Conservation (phyloP, 2,113 vertebrate genomes). For the Megaceryle torquata region DNA sequence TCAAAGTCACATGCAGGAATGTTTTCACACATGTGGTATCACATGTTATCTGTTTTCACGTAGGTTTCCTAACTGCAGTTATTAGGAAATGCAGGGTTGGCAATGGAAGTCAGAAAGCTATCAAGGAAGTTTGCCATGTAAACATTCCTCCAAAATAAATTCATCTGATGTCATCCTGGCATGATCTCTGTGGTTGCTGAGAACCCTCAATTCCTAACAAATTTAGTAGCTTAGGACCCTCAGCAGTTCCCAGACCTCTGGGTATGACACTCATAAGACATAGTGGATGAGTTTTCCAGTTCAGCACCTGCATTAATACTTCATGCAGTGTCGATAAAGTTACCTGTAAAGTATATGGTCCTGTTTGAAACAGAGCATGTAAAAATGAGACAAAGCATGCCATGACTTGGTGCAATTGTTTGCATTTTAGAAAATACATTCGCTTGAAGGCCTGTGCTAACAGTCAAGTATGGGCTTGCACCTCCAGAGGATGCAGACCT, state of each 20-base stretch:
- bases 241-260: not conserved
- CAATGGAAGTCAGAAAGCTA: not conserved
- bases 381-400: not conserved
- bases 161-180: not conserved
- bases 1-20: fast-evolving
- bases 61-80: not conserved
- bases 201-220: not conserved
- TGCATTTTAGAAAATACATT: not conserved
- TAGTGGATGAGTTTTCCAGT: not conserved
- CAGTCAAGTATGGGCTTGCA: fast-evolving
- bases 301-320: not conserved
- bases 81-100: not conserved
- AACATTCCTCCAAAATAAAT: not conserved
- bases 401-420: not conserved
- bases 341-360: not conserved
- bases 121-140: not conserved
- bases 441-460: not conserved
- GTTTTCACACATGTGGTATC: not conserved
- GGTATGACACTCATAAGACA: not conserved
- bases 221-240: not conserved
- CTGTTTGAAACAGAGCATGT: not conserved
- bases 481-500: not conserved
- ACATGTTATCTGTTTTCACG: not conserved
- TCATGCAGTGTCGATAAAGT: not conserved
- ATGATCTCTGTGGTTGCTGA: fast-evolving